Percentiles rank a stretch among this genome's conserved stretches.
phyloP scores from a whole-genome alignment of 2,113 vertebrate genomes.

The Colius striatus region DNA sequence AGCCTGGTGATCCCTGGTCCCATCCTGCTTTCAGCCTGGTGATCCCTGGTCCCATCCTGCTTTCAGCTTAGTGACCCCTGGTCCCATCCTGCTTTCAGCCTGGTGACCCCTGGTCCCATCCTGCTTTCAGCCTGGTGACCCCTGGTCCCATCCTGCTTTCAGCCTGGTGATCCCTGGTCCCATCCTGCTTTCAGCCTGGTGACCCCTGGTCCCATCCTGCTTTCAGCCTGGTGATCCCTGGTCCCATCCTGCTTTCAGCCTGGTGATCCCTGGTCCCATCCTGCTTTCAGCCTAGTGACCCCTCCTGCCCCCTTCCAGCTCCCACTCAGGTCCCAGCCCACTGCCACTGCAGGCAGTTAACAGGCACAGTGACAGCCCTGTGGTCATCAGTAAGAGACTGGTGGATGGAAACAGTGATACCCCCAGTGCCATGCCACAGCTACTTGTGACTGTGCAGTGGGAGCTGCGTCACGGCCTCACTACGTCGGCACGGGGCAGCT shows the following conservation, averaged over 20 bases:
- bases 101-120: not conserved
- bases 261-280: no score
- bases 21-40: not conserved
- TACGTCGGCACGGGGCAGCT: not conserved
- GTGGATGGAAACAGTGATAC: not conserved
- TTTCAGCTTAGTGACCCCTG: no score
- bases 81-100: not conserved
- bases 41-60: not conserved
- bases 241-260: not conserved
- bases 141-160: not conserved
- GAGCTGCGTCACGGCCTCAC: constrained; percentile 24
- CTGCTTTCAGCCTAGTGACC: not conserved
- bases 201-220: not conserved
- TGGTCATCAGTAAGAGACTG: not conserved
- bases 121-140: not conserved
- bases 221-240: not conserved
- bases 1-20: not conserved
- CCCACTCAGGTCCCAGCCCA: fast-evolving
- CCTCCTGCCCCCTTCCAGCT: not conserved
- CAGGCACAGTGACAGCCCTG: not conserved
- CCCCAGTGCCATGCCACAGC: not conserved
- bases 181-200: not conserved
- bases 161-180: not conserved
- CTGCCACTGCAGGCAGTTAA: not conserved
- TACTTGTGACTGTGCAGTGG: constrained; percentile 27